Conservation (phyloP, 2,113 vertebrate genomes). For the Columba livia region DNA sequence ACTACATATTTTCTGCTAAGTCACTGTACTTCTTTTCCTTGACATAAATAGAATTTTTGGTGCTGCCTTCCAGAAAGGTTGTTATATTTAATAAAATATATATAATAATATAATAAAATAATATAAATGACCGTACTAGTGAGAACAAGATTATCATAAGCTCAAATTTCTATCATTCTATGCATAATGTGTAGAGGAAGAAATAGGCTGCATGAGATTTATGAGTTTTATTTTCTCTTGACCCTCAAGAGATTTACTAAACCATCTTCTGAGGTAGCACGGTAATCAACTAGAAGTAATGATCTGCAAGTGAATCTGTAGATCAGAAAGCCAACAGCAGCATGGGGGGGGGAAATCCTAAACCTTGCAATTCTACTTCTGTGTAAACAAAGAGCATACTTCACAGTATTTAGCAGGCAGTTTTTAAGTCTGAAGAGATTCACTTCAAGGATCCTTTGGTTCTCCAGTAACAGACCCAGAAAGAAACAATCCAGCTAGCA, state of each 20-base stretch:
- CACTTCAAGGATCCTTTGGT: background rate
- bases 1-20: background rate
- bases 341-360: background rate
- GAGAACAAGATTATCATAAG: background rate
- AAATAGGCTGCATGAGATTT: background rate
- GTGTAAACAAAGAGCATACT: background rate
- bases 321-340: background rate
- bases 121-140: background rate
- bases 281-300: background rate
- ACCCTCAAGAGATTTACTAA: background rate
- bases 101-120: too few relatives aligned
- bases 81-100: background rate
- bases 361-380: background rate
- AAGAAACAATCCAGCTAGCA: background rate
- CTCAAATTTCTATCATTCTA: background rate
- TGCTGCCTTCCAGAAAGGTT: background rate
- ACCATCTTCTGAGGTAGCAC: background rate
- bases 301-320: background rate
- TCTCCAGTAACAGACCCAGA: background rate
- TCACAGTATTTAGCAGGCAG: background rate
- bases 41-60: background rate
- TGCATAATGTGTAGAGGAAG: background rate
- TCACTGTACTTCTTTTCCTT: conserved; percentile 1
- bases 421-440: background rate
- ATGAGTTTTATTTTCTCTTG: background rate